Conservation (phyloP, 2,797 vertebrate genomes). For the Oryzias dopingdopingensis region DNA sequence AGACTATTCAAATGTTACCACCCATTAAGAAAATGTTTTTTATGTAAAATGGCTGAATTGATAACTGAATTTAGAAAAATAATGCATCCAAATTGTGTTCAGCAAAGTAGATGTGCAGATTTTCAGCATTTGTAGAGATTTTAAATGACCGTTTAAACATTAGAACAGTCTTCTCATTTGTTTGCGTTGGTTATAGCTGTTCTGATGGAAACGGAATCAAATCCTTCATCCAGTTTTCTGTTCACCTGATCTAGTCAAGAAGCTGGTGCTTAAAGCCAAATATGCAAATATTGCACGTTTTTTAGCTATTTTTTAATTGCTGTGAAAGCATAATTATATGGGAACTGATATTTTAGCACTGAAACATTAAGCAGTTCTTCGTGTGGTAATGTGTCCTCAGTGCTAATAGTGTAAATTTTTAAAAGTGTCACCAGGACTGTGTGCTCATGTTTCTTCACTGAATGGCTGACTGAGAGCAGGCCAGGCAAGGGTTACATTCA, state of each 20-base stretch:
- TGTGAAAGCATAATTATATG: slow-evolving; percentile 16
- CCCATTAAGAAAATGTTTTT: not conserved
- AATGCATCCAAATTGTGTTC: slow-evolving; percentile 22
- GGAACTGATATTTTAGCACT: slow-evolving; percentile 4
- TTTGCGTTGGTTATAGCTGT: not conserved
- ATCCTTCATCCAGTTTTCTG: not conserved
- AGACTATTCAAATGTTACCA: not conserved
- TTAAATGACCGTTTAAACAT: slow-evolving; percentile 14
- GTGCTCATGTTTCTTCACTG: slow-evolving; percentile 68
- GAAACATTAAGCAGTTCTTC: slow-evolving; percentile 34
- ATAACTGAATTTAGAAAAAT: slow-evolving; percentile 11
- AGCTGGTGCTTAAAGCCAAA: slow-evolving; percentile 1
- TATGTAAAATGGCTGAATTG: slow-evolving; percentile 10
- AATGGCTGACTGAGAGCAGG: slow-evolving; percentile 80
- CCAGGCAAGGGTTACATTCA: slow-evolving; percentile 90
- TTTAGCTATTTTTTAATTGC: slow-evolving; percentile 16
- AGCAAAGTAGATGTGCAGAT: slow-evolving; percentile 22
- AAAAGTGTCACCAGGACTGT: slow-evolving; percentile 38
- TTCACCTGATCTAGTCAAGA: not conserved
- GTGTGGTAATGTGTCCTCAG: slow-evolving; percentile 17
- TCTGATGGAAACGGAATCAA: not conserved
- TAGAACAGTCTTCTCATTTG: slow-evolving; percentile 7
- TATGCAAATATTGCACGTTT: not conserved
- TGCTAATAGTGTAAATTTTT: slow-evolving; percentile 42
- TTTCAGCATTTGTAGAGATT: slow-evolving; percentile 8